Conservation (phyloP, 2,888 invertebrate genomes). For the Priocnemis perturbator region DNA sequence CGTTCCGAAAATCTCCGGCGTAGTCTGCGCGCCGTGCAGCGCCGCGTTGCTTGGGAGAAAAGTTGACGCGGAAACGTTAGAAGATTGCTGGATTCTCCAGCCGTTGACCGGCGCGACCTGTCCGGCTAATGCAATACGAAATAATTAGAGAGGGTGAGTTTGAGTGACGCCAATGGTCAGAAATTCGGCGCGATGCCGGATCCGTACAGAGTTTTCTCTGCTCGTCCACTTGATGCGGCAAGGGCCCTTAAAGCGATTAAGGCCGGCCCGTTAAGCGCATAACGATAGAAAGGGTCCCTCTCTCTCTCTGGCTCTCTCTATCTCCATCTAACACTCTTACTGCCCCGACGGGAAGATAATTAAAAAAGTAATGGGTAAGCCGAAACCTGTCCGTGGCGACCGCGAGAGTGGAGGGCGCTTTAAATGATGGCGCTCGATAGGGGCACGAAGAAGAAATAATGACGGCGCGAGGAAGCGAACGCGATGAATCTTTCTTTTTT, state of each 20-base stretch:
- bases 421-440: slow-evolving; percentile 18
- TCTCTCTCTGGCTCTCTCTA: no score
- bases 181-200: background rate
- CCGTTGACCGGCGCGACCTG: no score
- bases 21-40: no score
- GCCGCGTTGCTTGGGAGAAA: no score
- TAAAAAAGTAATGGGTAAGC: slow-evolving; percentile 67
- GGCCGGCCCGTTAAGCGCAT: slow-evolving; percentile 59
- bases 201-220: slow-evolving; percentile 28
- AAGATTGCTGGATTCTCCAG: no score
- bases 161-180: background rate
- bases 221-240: slow-evolving; percentile 35
- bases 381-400: slow-evolving; percentile 46
- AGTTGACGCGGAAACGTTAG: no score
- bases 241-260: slow-evolving; percentile 64
- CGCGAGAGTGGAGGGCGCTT: slow-evolving; percentile 32
- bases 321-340: no score
- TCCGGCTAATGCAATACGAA: slow-evolving; percentile 3
- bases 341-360: slow-evolving; percentile 50
- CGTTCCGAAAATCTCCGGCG: no score
- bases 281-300: slow-evolving; percentile 51
- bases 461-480: slow-evolving; percentile 10
- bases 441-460: slow-evolving; percentile 32
- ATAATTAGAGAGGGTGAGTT: slow-evolving; percentile 1
- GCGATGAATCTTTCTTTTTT: background rate